These are phyloP conservation scores for Tachuris rubrigastra DNA, from an alignment of 2,113 vertebrate genomes.

Conservation along the genomic window DNA sequence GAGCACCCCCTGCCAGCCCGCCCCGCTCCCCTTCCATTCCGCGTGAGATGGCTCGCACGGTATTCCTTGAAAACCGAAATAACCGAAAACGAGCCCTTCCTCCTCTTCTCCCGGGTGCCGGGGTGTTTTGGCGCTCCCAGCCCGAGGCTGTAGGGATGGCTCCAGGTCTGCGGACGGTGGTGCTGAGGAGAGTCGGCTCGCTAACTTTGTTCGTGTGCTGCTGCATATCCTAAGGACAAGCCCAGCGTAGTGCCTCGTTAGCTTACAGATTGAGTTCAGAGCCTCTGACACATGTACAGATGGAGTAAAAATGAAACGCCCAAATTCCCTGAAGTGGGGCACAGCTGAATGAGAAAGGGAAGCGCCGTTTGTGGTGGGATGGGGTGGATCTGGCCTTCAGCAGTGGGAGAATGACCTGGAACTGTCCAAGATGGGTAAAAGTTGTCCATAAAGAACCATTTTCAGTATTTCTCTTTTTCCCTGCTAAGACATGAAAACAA, in stretches of 20 bases:
- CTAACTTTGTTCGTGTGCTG: background rate
- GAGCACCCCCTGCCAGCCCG: background rate
- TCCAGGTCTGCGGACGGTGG: background rate
- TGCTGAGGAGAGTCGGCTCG: background rate
- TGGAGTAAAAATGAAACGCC: background rate
- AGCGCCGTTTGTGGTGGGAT: background rate
- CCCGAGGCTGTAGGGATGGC: background rate
- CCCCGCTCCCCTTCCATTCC: background rate
- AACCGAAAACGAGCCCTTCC: background rate
- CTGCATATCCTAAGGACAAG: background rate
- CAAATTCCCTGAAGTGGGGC: rapidly evolving
- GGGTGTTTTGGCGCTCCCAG: background rate
- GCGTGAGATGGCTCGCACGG: background rate
- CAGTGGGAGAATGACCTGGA: background rate
- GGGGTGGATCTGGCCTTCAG: background rate
- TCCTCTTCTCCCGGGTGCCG: background rate
- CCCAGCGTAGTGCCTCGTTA: rapidly evolving
- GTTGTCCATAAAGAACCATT: background rate
- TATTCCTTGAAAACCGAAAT: background rate
- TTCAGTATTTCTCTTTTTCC: background rate
- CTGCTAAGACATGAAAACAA: background rate
- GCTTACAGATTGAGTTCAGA: background rate
- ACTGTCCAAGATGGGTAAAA: background rate
- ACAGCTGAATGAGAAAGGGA: no score
- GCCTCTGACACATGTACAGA: background rate